Percentiles rank a stretch among this genome's conserved stretches.
Conservation (phyloP, 2,797 vertebrate genomes). For the Psittacula echo region DNA sequence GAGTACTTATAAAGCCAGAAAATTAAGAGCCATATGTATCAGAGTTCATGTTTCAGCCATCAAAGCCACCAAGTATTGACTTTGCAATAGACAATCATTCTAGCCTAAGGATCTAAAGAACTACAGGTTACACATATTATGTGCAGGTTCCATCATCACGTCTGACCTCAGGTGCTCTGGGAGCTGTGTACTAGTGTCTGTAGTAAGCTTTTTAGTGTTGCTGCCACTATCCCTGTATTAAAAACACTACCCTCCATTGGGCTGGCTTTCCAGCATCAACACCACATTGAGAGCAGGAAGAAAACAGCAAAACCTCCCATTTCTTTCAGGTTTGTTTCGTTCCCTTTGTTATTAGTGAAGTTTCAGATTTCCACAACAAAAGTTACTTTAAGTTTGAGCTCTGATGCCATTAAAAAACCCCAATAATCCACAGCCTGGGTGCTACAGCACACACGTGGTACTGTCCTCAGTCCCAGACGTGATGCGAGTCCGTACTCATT, state of each 20-base stretch:
- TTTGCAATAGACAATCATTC: neutral
- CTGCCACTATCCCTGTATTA: neutral
- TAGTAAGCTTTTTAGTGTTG: neutral
- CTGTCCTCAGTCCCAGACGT: neutral
- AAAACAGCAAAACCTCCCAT: neutral
- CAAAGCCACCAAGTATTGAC: conserved; percentile 19
- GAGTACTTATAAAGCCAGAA: neutral
- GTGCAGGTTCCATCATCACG: neutral
- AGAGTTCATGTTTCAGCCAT: conserved; percentile 13
- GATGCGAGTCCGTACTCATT: neutral
- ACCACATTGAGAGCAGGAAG: neutral
- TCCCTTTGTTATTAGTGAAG: neutral
- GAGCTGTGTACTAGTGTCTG: fast-evolving
- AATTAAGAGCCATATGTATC: neutral
- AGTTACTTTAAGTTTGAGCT: neutral
- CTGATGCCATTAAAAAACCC: neutral
- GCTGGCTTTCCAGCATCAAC: neutral
- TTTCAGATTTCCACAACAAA: neutral
- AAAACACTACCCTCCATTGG: neutral
- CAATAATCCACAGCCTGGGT: neutral
- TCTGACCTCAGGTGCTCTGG: neutral
- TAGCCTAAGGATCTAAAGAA: neutral
- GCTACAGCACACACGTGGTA: neutral
- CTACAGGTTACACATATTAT: fast-evolving
- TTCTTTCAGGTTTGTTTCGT: neutral